Conservation (phyloP, 2,113 vertebrate species). For the Bos taurus region ARS-UCD2.0 NC_037336.1:101079001-101079500, state of each 20-base stretch:
- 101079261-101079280: not conserved
- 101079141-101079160: not conserved
- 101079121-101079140: no score
- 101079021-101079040: not conserved
- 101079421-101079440: not conserved
- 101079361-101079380: fast-evolving
- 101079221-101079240: not conserved
- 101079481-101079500: not conserved
- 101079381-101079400: fast-evolving
- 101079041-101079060: not conserved
- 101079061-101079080: fast-evolving
- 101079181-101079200: not conserved
- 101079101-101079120: not conserved
- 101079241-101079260: not conserved
- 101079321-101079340: not conserved
- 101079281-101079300: not conserved
- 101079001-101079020: not conserved
- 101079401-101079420: not conserved
- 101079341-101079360: not conserved
- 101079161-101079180: not conserved
- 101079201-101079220: fast-evolving
- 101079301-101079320: not conserved
- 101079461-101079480: no score
- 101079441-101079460: no score
- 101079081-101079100: not conserved